These are phyloP conservation scores for Drosophila baimaii DNA, from an alignment of 1,140 invertebrate genomes.

Conservation along the genomic window DNA sequence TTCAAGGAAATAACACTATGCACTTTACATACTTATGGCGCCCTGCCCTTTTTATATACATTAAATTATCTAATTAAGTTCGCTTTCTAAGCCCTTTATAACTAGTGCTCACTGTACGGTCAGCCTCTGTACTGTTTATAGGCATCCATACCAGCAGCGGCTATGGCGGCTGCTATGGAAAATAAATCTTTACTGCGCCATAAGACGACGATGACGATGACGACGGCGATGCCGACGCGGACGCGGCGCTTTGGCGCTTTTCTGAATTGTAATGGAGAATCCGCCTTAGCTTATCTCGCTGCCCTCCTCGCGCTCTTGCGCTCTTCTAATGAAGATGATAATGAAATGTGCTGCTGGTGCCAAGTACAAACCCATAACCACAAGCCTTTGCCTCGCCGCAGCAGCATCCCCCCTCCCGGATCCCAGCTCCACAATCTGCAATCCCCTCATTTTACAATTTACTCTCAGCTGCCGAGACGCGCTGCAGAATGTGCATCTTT, in stretches of 20 bases:
- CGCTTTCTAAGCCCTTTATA: background rate
- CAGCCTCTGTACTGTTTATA: slow-evolving; percentile 48
- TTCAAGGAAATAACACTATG: too few species aligned
- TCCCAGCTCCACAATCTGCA: slow-evolving; percentile 51
- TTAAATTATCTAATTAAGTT: background rate
- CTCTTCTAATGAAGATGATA: slow-evolving; percentile 77
- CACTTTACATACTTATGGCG: too few species aligned
- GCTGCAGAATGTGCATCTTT: slow-evolving; percentile 46
- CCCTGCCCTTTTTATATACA: too few species aligned
- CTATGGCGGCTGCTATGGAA: slow-evolving; percentile 58
- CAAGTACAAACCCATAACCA: slow-evolving; percentile 58
- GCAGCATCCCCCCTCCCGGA: slow-evolving; percentile 18
- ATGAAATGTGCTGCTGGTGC: slow-evolving; percentile 63
- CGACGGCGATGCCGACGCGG: slow-evolving; percentile 15
- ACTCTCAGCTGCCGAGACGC: slow-evolving; percentile 42
- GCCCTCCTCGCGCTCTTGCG: slow-evolving; percentile 2
- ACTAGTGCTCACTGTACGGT: slow-evolving; percentile 13
- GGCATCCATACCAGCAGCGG: slow-evolving; percentile 28
- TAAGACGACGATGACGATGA: slow-evolving; percentile 58
- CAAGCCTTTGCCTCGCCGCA: slow-evolving; percentile 42
- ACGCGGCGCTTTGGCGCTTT: slow-evolving; percentile 15
- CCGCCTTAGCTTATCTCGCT: slow-evolving; percentile 65
- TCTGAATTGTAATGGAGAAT: slow-evolving; percentile 66
- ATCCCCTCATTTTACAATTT: slow-evolving; percentile 60
- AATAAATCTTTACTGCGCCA: slow-evolving; percentile 82